Conservation (phyloP, 2,888 invertebrate species). For the Deladenus siricidicola region DNA sequence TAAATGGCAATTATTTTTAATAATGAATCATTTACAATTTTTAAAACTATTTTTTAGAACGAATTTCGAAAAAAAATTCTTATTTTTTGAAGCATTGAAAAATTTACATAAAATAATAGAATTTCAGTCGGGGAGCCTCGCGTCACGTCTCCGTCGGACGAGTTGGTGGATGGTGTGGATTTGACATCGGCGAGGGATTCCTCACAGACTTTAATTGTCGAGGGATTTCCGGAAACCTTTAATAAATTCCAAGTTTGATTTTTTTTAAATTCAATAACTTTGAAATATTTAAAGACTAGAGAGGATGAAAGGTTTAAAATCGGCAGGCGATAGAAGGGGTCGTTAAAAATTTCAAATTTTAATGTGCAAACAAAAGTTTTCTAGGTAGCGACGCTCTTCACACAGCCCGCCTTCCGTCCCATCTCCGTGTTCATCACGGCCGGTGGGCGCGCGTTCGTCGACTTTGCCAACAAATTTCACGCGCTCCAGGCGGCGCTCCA, state of each 20-base stretch:
- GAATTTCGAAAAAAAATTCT: background rate
- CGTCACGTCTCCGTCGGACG: background rate
- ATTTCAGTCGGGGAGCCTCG: background rate
- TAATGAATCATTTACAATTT: background rate
- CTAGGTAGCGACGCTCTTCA: conserved; percentile 10
- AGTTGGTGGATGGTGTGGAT: no score
- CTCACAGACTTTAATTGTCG: background rate
- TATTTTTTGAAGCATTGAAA: background rate
- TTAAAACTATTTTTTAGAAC: background rate
- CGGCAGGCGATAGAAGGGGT: no score
- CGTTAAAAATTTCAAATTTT: no score
- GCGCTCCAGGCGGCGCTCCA: conserved; percentile 15
- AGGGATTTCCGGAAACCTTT: conserved; percentile 12
- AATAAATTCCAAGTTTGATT: conserved; percentile 15
- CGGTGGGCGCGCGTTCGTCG: conserved; percentile 10
- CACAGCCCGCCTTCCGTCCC: conserved; percentile 12
- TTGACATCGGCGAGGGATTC: background rate
- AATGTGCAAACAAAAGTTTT: no score
- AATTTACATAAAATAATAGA: background rate
- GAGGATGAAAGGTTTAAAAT: no score
- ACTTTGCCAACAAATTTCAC: conserved; percentile 22
- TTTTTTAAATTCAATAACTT: background rate
- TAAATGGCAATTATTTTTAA: background rate
- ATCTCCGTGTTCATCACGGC: conserved; percentile 3
- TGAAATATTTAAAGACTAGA: no score